Conservation (phyloP, 2,797 vertebrate species). For the Streptopelia turtur region DNA sequence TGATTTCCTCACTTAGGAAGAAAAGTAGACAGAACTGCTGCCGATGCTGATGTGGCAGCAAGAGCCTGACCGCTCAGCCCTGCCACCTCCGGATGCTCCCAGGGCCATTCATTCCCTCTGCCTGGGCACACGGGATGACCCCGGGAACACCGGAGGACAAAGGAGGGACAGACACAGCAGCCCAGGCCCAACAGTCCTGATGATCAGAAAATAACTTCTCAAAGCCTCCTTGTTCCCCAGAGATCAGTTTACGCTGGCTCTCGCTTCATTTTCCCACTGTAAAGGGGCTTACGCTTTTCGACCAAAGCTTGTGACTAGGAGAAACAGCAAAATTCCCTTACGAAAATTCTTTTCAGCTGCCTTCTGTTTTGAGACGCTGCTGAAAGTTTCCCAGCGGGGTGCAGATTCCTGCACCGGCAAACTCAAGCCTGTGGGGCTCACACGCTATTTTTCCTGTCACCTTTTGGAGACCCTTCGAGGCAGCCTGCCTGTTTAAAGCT, state of each 20-base stretch:
- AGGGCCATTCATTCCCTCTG: neutral
- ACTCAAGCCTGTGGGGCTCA: rapidly evolving
- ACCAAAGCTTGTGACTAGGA: neutral
- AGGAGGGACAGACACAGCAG: neutral
- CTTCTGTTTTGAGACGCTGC: neutral
- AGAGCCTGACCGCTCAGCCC: neutral
- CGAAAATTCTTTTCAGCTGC: neutral
- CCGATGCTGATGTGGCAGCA: rapidly evolving
- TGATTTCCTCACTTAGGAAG: neutral
- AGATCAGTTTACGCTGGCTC: neutral
- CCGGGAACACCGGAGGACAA: rapidly evolving
- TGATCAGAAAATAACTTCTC: neutral
- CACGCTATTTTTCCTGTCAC: rapidly evolving
- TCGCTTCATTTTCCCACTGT: neutral
- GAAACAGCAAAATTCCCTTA: neutral
- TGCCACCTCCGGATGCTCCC: neutral
- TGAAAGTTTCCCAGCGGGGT: neutral
- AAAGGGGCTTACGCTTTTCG: neutral
- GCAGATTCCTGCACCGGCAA: neutral
- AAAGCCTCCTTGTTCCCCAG: neutral
- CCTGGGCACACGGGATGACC: rapidly evolving
- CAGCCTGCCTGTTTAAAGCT: neutral
- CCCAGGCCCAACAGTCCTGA: neutral
- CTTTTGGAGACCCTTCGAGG: neutral
- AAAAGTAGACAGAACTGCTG: neutral